Base-by-base conservation (phyloP, 2,888 invertebrate species). In the Cantharis rustica region DNA sequence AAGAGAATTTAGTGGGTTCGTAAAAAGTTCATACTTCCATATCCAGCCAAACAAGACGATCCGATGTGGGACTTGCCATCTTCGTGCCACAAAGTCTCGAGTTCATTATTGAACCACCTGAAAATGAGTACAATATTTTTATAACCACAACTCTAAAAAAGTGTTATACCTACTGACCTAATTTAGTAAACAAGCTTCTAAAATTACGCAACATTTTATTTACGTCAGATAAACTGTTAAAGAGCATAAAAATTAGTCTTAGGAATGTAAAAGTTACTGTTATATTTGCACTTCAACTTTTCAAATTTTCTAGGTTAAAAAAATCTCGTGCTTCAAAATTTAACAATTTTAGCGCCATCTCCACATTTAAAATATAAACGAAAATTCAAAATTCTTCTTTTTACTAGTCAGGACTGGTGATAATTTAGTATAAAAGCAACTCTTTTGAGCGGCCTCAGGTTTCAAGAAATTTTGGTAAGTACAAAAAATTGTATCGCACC, bases 41-140 rank as follows among this genome's bases (percentile, higher is more conserved):
- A 83, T 95, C 95, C 63, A 95, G 89, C 95, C 95, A 95, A 13
- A 94, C 93, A 79, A 95, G 90, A 72, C 87, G 81, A 75, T 86
- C 64, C 0, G 20, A 0, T 66, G 17, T 11, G 4, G 20, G 20
- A 11, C 11, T 64, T 1, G 10, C 13, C 64, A 66, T 66, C 13
- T 16, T 66, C 64, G 20, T 47, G 5, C n/a, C n/a, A 2, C n/a
- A n/a, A 3, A n/a, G n/a, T 47, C n/a, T 47, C 13, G 31, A 31
- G 5, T 47, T 13, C n/a, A 13, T 47, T 7, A 47, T n/a, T 2
- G 47, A 9, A 10, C 23, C 47, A 1, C 47, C 47, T 47, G 9
- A 5, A 47, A 47, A n/a, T n/a, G 7, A n/a, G 13, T n/a, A 47
- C 31, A n/a, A 47, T n/a, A 7, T 7, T 1, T 47, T n/a, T 47